Percentiles rank a stretch among this genome's conserved stretches.
phyloP scores from a whole-genome alignment of 2,113 vertebrate genomes.

The Brachyhypopomus gauderio region DNA sequence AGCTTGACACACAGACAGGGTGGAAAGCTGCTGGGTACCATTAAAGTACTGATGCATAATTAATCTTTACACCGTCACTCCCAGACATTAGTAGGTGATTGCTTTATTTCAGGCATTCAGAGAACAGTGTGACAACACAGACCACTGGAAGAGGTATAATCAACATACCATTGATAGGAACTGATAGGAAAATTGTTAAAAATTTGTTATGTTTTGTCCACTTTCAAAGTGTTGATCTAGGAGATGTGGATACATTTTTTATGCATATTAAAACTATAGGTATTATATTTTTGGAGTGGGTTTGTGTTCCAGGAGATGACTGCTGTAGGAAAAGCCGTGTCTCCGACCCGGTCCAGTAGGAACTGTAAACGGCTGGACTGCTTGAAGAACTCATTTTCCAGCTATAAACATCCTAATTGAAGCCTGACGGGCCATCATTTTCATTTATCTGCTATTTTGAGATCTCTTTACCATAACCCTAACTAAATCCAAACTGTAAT shows the following conservation, averaged over 20 bases:
- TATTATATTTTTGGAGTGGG: no score
- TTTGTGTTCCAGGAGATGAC: no score
- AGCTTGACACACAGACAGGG: neutral
- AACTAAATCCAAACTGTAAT: no score
- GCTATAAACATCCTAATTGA: neutral
- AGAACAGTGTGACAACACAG: no score
- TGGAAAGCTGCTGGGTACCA: no score
- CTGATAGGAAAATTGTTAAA: neutral
- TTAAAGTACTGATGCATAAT: neutral
- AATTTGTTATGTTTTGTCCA: no score
- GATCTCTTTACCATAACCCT: no score
- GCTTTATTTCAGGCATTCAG: neutral
- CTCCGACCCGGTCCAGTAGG: neutral
- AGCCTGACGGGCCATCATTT: neutral
- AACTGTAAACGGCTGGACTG: neutral
- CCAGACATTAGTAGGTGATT: neutral
- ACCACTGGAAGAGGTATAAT: neutral
- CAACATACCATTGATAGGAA: neutral
- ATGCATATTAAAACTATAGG: no score
- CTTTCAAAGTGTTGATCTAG: no score
- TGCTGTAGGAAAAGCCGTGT: neutral
- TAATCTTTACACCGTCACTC: neutral
- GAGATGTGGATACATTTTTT: no score
- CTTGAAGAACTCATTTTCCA: conserved; percentile 4
- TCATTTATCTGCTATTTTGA: neutral